Evolutionary conservation across 2,888 invertebrate species (phyloP).

Genomic region (Leptopilina syphax): DNA sequence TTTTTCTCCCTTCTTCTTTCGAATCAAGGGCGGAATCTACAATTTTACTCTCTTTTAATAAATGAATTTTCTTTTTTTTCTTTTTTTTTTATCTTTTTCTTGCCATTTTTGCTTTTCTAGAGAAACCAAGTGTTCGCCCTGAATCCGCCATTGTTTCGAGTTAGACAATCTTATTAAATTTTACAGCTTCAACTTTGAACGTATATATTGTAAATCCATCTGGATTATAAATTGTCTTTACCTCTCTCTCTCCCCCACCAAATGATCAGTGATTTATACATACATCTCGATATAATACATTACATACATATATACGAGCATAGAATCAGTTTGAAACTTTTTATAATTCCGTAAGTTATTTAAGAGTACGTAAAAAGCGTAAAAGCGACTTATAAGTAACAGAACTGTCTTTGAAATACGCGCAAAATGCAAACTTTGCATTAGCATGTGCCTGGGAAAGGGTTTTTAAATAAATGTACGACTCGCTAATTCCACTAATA

Average conservation of each 20-base stretch:
- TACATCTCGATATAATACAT: slow-evolving; percentile 30
- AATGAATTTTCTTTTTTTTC: not conserved
- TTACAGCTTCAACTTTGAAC: slow-evolving; percentile 15
- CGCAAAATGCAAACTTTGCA: slow-evolving; percentile 35
- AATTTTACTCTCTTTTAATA: not conserved
- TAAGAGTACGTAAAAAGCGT: not conserved
- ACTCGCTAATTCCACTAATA: slow-evolving; percentile 35
- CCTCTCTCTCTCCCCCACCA: slow-evolving; percentile 11
- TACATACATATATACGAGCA: slow-evolving; percentile 41
- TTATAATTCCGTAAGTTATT: slow-evolving; percentile 35
- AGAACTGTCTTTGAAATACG: slow-evolving; percentile 40
- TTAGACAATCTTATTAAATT: slow-evolving; percentile 35
- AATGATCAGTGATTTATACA: slow-evolving; percentile 35
- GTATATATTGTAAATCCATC: slow-evolving; percentile 10
- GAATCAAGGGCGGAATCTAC: slow-evolving; percentile 48
- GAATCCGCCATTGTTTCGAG: slow-evolving; percentile 8
- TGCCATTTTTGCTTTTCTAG: not conserved
- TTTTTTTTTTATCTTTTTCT: not conserved
- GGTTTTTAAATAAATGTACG: slow-evolving; percentile 35
- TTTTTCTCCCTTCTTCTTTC: slow-evolving; percentile 51
- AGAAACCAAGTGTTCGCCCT: not conserved
- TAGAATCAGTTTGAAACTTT: slow-evolving; percentile 38
- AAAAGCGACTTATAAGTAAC: slow-evolving; percentile 29
- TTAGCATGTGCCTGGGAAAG: slow-evolving; percentile 53
- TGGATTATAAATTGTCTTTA: slow-evolving; percentile 31